Percentiles rank a stretch among this genome's conserved stretches.
Evolutionary conservation across 2,888 invertebrate genomes (phyloP).

Genomic region (Mythimna lalbum): DNA sequence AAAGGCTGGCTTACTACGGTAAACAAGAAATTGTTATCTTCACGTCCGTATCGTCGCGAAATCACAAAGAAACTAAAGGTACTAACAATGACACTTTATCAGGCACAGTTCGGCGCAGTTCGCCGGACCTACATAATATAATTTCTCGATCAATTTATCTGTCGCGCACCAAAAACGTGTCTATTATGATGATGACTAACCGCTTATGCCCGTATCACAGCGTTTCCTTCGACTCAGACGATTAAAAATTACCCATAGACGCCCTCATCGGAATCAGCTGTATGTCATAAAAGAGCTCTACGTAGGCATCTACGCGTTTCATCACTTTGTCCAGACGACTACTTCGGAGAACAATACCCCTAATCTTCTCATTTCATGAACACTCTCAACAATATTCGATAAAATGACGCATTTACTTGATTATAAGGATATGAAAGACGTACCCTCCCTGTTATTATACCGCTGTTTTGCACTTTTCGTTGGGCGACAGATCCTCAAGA

Average conservation of each 20-base stretch:
- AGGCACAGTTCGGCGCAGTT: conserved; percentile 76
- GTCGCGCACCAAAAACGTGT: conserved; percentile 78
- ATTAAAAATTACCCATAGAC: conserved; percentile 78
- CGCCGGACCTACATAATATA: conserved; percentile 71
- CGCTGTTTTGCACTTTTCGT: conserved; percentile 85
- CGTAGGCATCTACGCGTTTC: conserved; percentile 60
- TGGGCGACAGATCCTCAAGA: conserved; percentile 88
- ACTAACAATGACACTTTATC: conserved; percentile 80
- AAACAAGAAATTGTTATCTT: conserved; percentile 85
- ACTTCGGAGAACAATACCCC: conserved; percentile 59
- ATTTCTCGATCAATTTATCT: conserved; percentile 76
- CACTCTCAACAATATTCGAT: conserved; percentile 83
- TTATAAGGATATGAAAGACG: conserved; percentile 88
- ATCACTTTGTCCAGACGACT: conserved; percentile 56
- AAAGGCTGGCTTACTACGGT: conserved; percentile 74
- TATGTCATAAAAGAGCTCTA: conserved; percentile 76
- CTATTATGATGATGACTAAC: conserved; percentile 87
- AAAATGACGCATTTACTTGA: conserved; percentile 91
- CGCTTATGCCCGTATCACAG: conserved; percentile 82
- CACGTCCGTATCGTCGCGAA: conserved; percentile 77
- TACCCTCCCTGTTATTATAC: conserved; percentile 90
- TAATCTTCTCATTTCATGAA: conserved; percentile 74
- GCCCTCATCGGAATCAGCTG: conserved; percentile 88
- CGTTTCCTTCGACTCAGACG: conserved; percentile 79
- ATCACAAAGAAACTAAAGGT: conserved; percentile 87